Evolutionary conservation across 2,797 vertebrate genomes (phyloP), one percentile per base, ranked within the genome.

Genomic region (Cetoscarus ocellatus): DNA sequence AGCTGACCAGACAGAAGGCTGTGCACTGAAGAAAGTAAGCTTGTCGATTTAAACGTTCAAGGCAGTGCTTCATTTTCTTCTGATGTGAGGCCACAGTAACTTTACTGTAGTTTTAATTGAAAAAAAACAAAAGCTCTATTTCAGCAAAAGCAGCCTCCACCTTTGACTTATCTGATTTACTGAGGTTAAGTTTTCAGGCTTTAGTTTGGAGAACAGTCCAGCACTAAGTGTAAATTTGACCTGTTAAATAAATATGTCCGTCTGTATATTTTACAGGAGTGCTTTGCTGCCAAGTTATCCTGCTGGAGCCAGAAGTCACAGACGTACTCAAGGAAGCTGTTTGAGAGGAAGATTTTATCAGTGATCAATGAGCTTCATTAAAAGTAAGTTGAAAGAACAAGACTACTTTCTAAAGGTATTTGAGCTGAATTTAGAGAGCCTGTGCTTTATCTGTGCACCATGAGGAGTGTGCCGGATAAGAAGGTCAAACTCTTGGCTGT

Each of bases 301-400:
- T 0, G 0, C 63, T 59, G 60, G 36, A 76, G 60, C 58, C 19
- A 61, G 27, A 61, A 48, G 50, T 61, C 53, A 8, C 6, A 50
- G 52, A 10, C 54, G 36, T 36, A 61, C 66, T 45, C 14, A 55
- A 47, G 14, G 48, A 48, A n/a, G 7, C 18, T 0, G 3, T 55
- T 59, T 40, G 42, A 6, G 47, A 13, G 47, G 36, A 62, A 35
- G 43, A 18, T 60, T 56, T 69, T 0, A 76, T 61, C 14, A 1
- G 19, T 45, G 44, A 70, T 77, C 78, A 61, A 70, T 86, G 83
- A 70, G 71, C 74, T 67, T 69, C 68, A 68, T 38, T 55, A 52
- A 36, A 76, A 66, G 82, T 89, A 82, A 86, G 87, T 77, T 35
- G 3, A 10, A 3, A 6, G 8, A 45, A 45, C n/a, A 10, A 62